Evolutionary conservation across 2,113 vertebrate species (phyloP), one percentile per base, ranked within the genome.

Genomic region (Myanophis thanlyinensis): DNA sequence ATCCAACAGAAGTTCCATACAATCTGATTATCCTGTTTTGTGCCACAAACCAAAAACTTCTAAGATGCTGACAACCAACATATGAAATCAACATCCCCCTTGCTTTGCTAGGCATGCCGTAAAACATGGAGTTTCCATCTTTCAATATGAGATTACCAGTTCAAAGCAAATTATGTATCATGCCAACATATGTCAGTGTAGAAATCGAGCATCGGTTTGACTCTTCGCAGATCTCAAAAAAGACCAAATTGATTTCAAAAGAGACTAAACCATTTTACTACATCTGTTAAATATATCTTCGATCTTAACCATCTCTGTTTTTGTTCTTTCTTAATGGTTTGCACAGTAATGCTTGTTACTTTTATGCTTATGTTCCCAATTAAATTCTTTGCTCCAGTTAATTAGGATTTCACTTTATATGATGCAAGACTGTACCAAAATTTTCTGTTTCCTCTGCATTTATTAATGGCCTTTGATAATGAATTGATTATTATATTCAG

Each of bases 371-470:
- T 91, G 6, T 46, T 90, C 59, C 88, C 51, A 54, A 35, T 73
- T 73, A 80, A 80, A 80, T 80, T 80, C 62, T 93, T 95, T 92
- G 52, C 90, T 73, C 86, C 53, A 67, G 92, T 93, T 95, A 94
- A 93, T 67, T 90, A 80, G 20, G 73, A 80, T 44, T 80, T 80
- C 73, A 80, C 35, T 44, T 80, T 80, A 80, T 22, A 80, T 80
- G 35, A 44, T 47, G 0, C 27, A 8, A 15, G 35, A 51, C 56
- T 53, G 84, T 52, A 54, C 44, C 48, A 35, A 44, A 22, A 7
- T 52, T 88, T 48, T 92, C 49, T 48, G 67, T n/a, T 89, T 25
- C 46, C 80, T 62, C 88, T 56, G 62, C 54, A 3, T 0, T 35
- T 30, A 35, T 15, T 67, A 10, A 27, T 30, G 47, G 27, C 20